Evolutionary conservation across 2,113 vertebrate species (phyloP), one percentile per base, ranked within the genome.

Genomic region (Brachyhypopomus gauderio): DNA sequence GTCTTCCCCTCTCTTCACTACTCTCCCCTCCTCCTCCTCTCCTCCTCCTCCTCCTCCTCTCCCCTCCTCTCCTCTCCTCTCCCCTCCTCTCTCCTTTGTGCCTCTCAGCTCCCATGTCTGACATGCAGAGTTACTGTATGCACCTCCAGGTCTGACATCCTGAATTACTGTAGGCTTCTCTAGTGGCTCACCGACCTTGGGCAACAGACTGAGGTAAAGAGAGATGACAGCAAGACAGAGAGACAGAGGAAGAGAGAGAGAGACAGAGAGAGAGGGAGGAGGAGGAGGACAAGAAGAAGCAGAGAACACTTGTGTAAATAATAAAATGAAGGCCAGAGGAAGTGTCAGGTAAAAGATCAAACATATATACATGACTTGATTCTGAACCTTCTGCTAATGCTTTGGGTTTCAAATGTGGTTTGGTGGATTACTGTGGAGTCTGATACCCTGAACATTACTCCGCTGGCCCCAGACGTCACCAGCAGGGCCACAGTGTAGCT

Each of bases 181-280:
- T 52, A 23, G 71, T 88, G 88, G 86, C 79, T 87, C 83, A 85
- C 77, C 85, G 85, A 84, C 88, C 86, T 90, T 87, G 88, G 88
- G 84, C 80, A 79, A 67, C 84, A 75, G 83, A 73, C 84, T 73
- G 87, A 88, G 88, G 86, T 89, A 87, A 85, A 75, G 83, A 63
- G 56, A 14, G 58, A 80, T 74, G 71, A 79, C 55, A 72, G 66
- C 56, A 60, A 72, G 69, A 60, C 27, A 66, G 27, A 60, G 34
- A 17, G 63, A 78, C 34, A 64, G 77, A 66, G 45, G 60, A 77
- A 36, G 14, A 70, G 52, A 82, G 12, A 30, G 30, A 30, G n/a
- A n/a, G n/a, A n/a, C n/a, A n/a, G n/a, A n/a, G n/a, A n/a, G n/a
- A n/a, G n/a, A n/a, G n/a, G n/a, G n/a, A n/a, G n/a, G n/a, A 19